A percentile compares a stretch with the other conserved stretches of the same genome.
phyloP scores from a whole-genome alignment of 53 echinoderm and acorn worm genomes.

The Zoroaster sp. region DNA sequence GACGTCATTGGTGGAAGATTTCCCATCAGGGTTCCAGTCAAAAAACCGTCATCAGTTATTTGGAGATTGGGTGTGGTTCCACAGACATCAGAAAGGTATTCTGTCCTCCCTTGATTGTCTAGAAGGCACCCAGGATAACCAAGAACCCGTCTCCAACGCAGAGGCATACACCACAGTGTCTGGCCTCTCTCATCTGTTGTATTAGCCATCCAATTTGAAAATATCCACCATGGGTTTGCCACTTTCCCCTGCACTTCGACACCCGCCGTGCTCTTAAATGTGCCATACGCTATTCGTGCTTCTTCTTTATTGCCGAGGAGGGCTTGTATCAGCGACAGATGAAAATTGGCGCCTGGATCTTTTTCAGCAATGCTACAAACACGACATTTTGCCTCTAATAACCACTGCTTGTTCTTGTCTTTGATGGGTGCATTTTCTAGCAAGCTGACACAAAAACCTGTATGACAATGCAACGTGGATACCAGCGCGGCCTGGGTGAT shows the following conservation, averaged over 20 bases:
- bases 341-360: background rate
- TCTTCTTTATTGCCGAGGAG: background rate
- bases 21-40: background rate
- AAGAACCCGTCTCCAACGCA: background rate
- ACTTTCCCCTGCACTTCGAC: background rate
- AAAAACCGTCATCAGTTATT: conserved; percentile 1
- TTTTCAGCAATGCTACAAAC: background rate
- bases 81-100: background rate
- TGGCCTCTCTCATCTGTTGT: background rate
- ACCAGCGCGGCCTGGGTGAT: background rate
- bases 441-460: background rate
- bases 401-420: background rate
- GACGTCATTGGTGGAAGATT: conserved; percentile 5
- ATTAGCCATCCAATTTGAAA: conserved; percentile 9
- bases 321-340: background rate
- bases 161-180: background rate
- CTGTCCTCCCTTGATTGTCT: background rate
- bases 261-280: background rate
- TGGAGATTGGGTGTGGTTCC: background rate
- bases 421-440: background rate
- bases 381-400: background rate
- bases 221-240: background rate
- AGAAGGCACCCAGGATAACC: background rate
- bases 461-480: conserved; percentile 18
- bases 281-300: background rate